These are phyloP conservation scores for Drosophila takahashii DNA, from an alignment of 1,140 invertebrate genomes.

Conservation along the genomic window DNA sequence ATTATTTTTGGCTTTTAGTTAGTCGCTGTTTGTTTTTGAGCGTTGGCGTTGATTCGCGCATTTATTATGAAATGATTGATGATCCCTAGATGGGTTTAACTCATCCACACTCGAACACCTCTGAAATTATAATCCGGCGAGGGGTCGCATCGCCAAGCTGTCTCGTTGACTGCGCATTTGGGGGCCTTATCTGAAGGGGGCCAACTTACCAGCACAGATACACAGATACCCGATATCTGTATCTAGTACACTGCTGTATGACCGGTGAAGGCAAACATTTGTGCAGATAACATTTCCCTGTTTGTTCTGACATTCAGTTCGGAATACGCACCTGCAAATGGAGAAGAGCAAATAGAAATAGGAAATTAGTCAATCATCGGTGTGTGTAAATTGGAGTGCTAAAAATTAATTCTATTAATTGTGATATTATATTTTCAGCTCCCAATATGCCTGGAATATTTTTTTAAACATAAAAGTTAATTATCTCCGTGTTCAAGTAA, in stretches of 20 bases:
- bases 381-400: constrained; percentile 24
- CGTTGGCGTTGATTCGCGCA: constrained; percentile 67
- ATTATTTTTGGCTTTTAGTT: constrained; percentile 39
- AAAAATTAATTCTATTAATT: background rate
- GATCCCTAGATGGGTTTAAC: constrained; percentile 55
- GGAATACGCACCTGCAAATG: constrained; percentile 68
- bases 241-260: constrained; percentile 8
- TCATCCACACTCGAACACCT: constrained; percentile 35
- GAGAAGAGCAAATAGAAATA: constrained; percentile 43
- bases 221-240: constrained; percentile 20
- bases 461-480: too few relatives aligned
- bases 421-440: background rate
- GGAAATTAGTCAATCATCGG: constrained; percentile 49
- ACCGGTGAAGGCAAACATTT: constrained; percentile 21
- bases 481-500: too few relatives aligned
- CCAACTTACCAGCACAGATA: constrained; percentile 38
- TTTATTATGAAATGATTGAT: constrained; percentile 78
- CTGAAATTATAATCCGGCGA: constrained; percentile 52
- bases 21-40: constrained; percentile 17
- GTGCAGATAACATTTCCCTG: constrained; percentile 34
- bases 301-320: constrained; percentile 22
- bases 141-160: constrained; percentile 59
- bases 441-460: too few relatives aligned
- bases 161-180: constrained; percentile 30
- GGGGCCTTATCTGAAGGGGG: constrained; percentile 23